Conservation (phyloP, 2,797 vertebrate species). For the Balearica regulorum region DNA sequence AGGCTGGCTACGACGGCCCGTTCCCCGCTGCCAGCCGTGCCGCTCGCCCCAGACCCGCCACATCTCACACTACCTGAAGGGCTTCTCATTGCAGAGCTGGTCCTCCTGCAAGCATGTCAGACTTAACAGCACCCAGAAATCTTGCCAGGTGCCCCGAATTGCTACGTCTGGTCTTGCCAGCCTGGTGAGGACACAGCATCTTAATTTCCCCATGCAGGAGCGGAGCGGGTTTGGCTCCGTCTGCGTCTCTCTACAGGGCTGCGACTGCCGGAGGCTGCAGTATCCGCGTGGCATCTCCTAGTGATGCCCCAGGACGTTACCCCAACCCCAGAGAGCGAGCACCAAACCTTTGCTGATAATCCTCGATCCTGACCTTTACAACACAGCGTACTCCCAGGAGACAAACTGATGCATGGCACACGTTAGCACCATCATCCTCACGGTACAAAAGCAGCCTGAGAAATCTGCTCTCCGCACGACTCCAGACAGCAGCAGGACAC, state of each 20-base stretch:
- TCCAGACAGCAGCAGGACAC: background rate
- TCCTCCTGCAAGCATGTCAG: background rate
- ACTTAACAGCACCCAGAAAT: background rate
- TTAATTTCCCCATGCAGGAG: background rate
- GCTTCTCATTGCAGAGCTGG: background rate
- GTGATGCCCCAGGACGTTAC: background rate
- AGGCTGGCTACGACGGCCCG: fast-evolving
- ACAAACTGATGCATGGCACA: fast-evolving
- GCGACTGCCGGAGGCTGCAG: background rate
- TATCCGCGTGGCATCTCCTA: background rate
- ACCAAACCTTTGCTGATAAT: background rate
- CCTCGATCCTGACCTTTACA: background rate
- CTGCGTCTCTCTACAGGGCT: background rate
- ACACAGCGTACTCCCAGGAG: fast-evolving
- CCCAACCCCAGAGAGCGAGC: fast-evolving
- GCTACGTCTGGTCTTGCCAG: background rate
- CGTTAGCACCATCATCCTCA: background rate
- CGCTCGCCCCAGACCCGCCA: fast-evolving
- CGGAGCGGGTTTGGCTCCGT: background rate
- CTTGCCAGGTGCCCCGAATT: background rate
- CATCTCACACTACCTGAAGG: background rate
- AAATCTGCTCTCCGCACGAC: background rate
- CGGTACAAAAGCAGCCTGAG: fast-evolving
- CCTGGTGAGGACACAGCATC: background rate
- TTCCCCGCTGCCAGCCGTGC: background rate